Conservation (phyloP, 2,113 vertebrate genomes). For the Cephalopterus ornatus region DNA sequence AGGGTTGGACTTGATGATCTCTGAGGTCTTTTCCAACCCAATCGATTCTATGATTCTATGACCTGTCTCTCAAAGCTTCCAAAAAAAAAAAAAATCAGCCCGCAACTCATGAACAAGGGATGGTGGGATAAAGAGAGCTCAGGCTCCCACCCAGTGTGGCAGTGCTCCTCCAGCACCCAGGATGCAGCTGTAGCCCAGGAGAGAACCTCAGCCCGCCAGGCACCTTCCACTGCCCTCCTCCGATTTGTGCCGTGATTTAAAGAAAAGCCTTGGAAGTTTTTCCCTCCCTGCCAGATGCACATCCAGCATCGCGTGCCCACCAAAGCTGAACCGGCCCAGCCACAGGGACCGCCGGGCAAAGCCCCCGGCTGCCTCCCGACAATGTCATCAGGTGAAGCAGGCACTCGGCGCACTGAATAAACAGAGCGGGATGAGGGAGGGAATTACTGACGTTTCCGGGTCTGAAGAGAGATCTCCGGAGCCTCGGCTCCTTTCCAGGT, state of each 20-base stretch:
- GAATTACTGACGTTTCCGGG: constrained; percentile 75
- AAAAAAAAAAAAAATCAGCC: not conserved
- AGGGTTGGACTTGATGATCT: no score
- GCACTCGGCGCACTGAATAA: constrained; percentile 58
- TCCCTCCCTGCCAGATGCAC: not conserved
- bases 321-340: not conserved
- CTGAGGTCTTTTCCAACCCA: no score
- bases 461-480: constrained; percentile 67
- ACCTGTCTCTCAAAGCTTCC: not conserved
- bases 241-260: not conserved
- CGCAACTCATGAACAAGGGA: not conserved
- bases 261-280: not conserved
- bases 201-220: not conserved
- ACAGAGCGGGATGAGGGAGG: constrained; percentile 43
- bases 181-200: no score
- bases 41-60: no score
- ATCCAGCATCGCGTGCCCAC: fast-evolving
- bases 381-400: constrained; percentile 72
- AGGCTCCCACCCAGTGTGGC: not conserved
- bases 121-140: not conserved
- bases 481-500: constrained; percentile 75
- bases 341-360: not conserved
- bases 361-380: constrained; percentile 40
- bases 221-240: not conserved
- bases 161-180: not conserved